Base-by-base conservation (phyloP, 2,888 invertebrate genomes). In the Drosophila subsilvestris region DNA sequence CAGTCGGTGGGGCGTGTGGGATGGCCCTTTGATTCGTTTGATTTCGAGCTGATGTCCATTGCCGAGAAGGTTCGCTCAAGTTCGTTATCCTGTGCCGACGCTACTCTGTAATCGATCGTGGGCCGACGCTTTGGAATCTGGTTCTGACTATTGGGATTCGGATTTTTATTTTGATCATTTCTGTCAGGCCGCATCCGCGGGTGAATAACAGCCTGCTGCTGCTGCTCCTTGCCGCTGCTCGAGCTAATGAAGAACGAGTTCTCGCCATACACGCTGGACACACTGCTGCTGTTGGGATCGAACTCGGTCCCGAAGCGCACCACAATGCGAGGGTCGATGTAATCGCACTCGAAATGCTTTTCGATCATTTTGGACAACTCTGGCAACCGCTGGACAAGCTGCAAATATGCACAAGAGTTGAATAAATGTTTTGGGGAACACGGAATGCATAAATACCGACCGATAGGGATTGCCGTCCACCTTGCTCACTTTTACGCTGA, bases 401-500 rank as follows among this genome's bases (percentile, higher is more conserved):
- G 37, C 2, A 20, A 54, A 45, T 5, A 10, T 12, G 12, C 32
- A 12, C 5, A 32, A 27, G 9, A 10, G 43, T 2, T 14, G 29
- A 10, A 17, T 17, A 49, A 5, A 7, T 8, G 37, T 3, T n/a
- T 10, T 22, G 22, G 6, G 10, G n/a, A 6, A 10, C 4, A 18
- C 14, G 7, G 14, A 20, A 29, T 25, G 45, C 0, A 17, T 22
- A 78, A 84, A 79, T 76, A 90, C 90, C 65, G 49, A 90, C 90
- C 65, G 49, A 68, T 86, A 91, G 0, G 91, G 91, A 76, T 88
- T 91, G 3, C 7, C 53, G 1, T 56, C 37, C 0, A 84, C n/a
- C 49, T 83, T 79, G 3, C 73, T 84, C 10, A 91, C 74, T 4
- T 84, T 53, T 14, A 86, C 75, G 14, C 77, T 47, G 8, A 74